Evolutionary conservation across 2,797 vertebrate species (phyloP).

Genomic region (Capromys pilorides): DNA sequence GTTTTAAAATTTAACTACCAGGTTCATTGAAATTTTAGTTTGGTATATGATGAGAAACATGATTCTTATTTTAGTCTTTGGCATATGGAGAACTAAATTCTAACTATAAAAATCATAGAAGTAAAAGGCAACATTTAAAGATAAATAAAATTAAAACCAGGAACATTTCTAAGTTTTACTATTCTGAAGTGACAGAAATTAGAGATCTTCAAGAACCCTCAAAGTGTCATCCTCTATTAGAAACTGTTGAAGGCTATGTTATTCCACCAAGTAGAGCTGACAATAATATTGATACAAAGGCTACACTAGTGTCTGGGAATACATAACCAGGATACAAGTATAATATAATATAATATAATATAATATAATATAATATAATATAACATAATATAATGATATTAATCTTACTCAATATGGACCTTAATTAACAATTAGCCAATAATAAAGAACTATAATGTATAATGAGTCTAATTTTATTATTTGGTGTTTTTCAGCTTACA

Average conservation of each 20-base stretch:
- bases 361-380: no score
- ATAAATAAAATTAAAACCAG: neutral
- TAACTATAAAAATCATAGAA: neutral
- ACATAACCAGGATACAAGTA: neutral
- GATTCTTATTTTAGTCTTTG: neutral
- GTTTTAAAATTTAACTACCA: neutral
- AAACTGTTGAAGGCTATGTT: neutral
- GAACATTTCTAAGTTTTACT: neutral
- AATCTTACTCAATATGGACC: neutral
- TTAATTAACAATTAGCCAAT: neutral
- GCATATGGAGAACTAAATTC: neutral
- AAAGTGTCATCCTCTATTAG: neutral
- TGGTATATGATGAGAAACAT: neutral
- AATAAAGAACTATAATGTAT: neutral
- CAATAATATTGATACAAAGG: neutral
- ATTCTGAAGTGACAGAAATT: neutral
- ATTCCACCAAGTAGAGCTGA: neutral
- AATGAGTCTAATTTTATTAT: neutral
- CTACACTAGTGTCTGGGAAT: neutral
- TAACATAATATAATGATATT: neutral
- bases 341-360: neutral
- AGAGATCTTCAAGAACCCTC: neutral
- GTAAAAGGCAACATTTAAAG: neutral
- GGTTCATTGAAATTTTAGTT: neutral
- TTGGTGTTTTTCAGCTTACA: neutral